Percentiles rank a stretch among this genome's conserved stretches.
Evolutionary conservation across 2,888 invertebrate genomes (phyloP).

Genomic region (Mesochorus sp.): DNA sequence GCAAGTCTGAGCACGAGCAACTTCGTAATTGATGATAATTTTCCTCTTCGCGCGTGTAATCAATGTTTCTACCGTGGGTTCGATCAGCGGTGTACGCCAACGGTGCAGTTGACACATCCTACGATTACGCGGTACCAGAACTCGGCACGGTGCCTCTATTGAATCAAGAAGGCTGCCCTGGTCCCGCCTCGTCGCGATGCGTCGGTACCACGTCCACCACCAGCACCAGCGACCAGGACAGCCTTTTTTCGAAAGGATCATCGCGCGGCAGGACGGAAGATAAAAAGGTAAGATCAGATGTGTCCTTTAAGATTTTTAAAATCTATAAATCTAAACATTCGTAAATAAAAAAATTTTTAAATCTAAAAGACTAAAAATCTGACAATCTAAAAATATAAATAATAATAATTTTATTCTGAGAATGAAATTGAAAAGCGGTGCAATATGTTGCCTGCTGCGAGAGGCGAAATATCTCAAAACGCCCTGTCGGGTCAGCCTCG

Average conservation of each 20-base stretch:
- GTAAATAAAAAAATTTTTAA: no score
- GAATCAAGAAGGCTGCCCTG: slow-evolving; percentile 82
- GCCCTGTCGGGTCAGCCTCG: no score
- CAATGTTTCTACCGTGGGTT: no score
- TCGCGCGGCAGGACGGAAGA: slow-evolving; percentile 81
- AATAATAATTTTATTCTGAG: no score
- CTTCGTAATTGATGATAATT: slow-evolving; percentile 33
- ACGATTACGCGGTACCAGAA: slow-evolving; percentile 92
- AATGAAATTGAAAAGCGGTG: no score
- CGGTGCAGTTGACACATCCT: slow-evolving; percentile 84
- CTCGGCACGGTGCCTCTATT: slow-evolving; percentile 87
- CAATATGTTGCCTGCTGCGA: no score
- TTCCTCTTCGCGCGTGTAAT: slow-evolving; percentile 60
- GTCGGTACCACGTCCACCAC: slow-evolving; percentile 78
- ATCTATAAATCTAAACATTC: no score
- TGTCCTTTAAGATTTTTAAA: slow-evolving; percentile 12
- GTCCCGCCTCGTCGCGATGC: slow-evolving; percentile 75
- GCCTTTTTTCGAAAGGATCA: slow-evolving; percentile 81
- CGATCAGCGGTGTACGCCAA: slow-evolving; percentile 78
- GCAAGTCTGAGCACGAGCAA: slow-evolving; percentile 4
- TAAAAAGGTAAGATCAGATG: slow-evolving; percentile 81
- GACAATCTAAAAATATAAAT: no score
- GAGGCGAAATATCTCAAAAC: no score
- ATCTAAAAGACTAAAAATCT: no score
- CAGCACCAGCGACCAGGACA: slow-evolving; percentile 82